Evolutionary conservation across 2,888 invertebrate species (phyloP).

Genomic region (Psylliodes chrysocephalus): DNA sequence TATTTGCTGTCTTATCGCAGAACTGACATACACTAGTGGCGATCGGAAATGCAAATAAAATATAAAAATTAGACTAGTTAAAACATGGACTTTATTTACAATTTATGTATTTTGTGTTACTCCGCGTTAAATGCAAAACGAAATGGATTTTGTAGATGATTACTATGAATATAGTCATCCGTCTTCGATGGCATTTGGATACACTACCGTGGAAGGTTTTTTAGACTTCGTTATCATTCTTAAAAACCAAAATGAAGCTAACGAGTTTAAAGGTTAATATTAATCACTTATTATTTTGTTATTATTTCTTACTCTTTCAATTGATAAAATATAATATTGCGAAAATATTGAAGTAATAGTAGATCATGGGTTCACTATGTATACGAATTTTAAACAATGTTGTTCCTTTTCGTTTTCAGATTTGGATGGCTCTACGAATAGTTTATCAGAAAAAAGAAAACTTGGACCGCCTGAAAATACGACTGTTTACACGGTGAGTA

Average conservation of each 20-base stretch:
- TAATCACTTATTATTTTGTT: slow-evolving; percentile 17
- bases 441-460: slow-evolving; percentile 69
- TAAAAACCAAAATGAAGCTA: slow-evolving; percentile 30
- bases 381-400: slow-evolving; percentile 17
- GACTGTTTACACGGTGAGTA: slow-evolving; percentile 79
- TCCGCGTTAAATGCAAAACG: neutral
- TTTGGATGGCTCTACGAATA: slow-evolving; percentile 65
- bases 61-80: neutral
- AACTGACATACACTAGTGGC: neutral
- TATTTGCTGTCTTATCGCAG: neutral
- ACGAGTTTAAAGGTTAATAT: slow-evolving; percentile 40
- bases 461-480: slow-evolving; percentile 81
- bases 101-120: too few relatives aligned
- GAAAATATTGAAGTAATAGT: neutral
- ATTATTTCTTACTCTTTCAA: neutral
- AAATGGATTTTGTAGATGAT: slow-evolving; percentile 56
- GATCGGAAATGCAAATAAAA: neutral
- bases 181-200: slow-evolving; percentile 40
- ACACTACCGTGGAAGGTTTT: slow-evolving; percentile 35
- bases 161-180: slow-evolving; percentile 48
- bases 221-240: slow-evolving; percentile 49
- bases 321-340: neutral
- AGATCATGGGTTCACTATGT: slow-evolving; percentile 14
- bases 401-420: slow-evolving; percentile 61
- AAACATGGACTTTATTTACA: too few relatives aligned